Evolutionary conservation across 2,113 vertebrate species (phyloP), one percentile per base, ranked within the genome.

Genomic region (Sinocyclocheilus maitianheensis): DNA sequence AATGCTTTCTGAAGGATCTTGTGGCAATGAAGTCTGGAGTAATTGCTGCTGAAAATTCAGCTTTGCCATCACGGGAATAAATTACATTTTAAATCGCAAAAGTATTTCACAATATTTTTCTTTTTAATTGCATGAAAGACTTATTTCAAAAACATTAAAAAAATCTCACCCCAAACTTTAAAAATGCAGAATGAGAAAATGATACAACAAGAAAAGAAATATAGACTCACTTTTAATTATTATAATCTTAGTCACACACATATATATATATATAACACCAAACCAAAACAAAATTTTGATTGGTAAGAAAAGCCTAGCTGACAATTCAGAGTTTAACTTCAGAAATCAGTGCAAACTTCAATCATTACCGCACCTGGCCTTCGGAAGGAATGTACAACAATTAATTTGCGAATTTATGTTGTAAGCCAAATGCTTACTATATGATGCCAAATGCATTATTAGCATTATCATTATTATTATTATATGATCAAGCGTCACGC

Each of bases 321-420:
- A 37, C 30, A 60, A 37, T 34, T 60, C 22, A 48, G 16, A 40
- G 60, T 6, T 48, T 65, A 62, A n/a, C 5, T 46, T 48, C 14
- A 81, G 67, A 71, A 69, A 34, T 83, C 65, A 71, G 81, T 83
- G 65, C 65, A 53, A 24, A n/a, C 20, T 81, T 82, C 20, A 83
- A 6, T 37, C 26, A 71, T 71, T 71, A 34, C 1, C 1, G 0
- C 60, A 43, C 7, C 1, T 83, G 58, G 13, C 30, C 22, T 37
- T 26, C 1, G 4, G 20, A 63, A 46, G 1, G 22, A n/a, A 40
- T 63, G 34, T 63, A 80, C 58, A 62, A 16, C 34, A n/a, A 60
- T n/a, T 20, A 34, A 77, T 20, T 77, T 13, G n/a, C 13, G 1
- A 13, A 51, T 77, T 53, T 53, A 26, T 26, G 4, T 51, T 18